A percentile compares a stretch with the other conserved stretches of the same genome.
phyloP scores from a whole-genome alignment of 2,888 invertebrate species.

The Brenthis hecate region DNA sequence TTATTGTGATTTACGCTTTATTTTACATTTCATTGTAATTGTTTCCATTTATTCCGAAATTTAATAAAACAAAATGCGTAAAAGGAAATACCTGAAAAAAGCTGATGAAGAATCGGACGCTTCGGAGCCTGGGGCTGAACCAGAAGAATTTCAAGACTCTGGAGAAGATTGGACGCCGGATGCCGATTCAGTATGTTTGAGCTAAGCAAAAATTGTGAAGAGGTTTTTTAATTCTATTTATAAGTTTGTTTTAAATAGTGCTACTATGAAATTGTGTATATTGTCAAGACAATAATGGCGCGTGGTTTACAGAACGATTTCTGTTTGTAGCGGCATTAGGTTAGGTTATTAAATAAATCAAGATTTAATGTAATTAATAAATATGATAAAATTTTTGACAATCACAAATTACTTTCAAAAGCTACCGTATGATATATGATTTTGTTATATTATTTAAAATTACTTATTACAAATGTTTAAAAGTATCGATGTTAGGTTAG shows the following conservation, averaged over 20 bases:
- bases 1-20: slow-evolving; percentile 31
- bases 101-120: slow-evolving; percentile 75
- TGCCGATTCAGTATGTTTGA: slow-evolving; percentile 70
- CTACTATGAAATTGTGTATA: slow-evolving; percentile 1
- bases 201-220: slow-evolving; percentile 8
- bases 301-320: slow-evolving; percentile 37
- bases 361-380: too few relatives aligned
- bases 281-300: slow-evolving; percentile 38
- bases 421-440: background rate
- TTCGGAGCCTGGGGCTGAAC: slow-evolving; percentile 72
- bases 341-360: slow-evolving; percentile 32
- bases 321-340: slow-evolving; percentile 33
- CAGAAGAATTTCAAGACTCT: slow-evolving; percentile 80
- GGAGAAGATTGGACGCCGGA: slow-evolving; percentile 82
- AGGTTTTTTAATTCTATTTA: background rate
- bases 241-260: slow-evolving; percentile 1
- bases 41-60: slow-evolving; percentile 15
- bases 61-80: slow-evolving; percentile 61
- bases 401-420: too few relatives aligned
- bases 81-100: slow-evolving; percentile 76
- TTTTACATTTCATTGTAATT: slow-evolving; percentile 26
- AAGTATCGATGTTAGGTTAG: background rate
- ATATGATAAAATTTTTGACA: too few relatives aligned
- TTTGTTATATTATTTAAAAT: background rate
- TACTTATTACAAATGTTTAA: background rate